These are phyloP conservation scores for Phoenicopterus ruber DNA, from an alignment of 2,113 vertebrate genomes.

Conservation along the genomic window DNA sequence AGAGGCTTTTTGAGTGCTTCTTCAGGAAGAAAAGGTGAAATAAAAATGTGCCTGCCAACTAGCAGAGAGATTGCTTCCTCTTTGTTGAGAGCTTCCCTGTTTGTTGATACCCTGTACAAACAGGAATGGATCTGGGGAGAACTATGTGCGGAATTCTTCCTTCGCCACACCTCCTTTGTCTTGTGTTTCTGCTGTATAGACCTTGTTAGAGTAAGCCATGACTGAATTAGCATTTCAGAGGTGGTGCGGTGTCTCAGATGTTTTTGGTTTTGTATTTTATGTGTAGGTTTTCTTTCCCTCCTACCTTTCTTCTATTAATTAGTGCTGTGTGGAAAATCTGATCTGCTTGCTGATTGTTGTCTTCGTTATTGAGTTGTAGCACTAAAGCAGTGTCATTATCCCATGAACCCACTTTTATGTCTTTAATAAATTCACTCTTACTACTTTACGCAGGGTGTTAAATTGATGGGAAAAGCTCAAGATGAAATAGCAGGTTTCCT, in stretches of 20 bases:
- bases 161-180: neutral
- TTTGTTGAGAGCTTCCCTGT: neutral
- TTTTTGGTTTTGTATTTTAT: neutral
- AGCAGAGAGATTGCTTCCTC: neutral
- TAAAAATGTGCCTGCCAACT: neutral
- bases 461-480: neutral
- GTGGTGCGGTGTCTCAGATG: neutral
- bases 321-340: neutral
- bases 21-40: neutral
- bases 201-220: neutral
- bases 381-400: conserved; percentile 22
- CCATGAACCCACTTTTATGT: neutral
- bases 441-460: neutral
- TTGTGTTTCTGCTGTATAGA: neutral
- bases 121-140: neutral
- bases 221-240: neutral
- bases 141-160: neutral
- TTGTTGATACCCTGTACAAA: neutral
- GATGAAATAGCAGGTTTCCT: neutral
- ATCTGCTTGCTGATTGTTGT: conserved; percentile 16
- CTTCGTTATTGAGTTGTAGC: conserved; percentile 18
- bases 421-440: neutral
- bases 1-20: neutral
- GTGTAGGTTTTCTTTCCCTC: neutral
- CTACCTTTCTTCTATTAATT: neutral